A percentile compares a stretch with the other conserved stretches of the same genome.
These are phyloP conservation scores for Nesidiocoris tenuis DNA, from an alignment of 2,888 invertebrate genomes.

Conservation along the genomic window DNA sequence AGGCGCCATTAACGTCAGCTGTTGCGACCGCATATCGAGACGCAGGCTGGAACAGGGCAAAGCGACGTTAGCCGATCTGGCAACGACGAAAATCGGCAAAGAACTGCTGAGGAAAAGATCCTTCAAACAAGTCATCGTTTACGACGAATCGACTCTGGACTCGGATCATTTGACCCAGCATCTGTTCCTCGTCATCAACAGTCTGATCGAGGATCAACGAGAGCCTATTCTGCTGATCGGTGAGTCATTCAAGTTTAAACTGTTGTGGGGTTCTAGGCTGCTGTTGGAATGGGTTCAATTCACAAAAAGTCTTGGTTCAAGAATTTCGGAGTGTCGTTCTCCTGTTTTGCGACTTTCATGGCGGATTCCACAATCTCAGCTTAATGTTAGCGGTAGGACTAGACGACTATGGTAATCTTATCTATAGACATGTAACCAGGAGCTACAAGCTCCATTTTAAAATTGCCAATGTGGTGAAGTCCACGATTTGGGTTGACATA, in stretches of 20 bases:
- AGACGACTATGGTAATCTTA: too few relatives aligned
- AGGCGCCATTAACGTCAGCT: slow-evolving; percentile 70
- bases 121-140: slow-evolving; percentile 66
- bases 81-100: slow-evolving; percentile 65
- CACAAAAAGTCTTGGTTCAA: too few relatives aligned
- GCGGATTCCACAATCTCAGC: too few relatives aligned
- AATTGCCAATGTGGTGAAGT: too few relatives aligned
- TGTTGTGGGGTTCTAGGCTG: too few relatives aligned
- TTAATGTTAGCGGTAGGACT: too few relatives aligned
- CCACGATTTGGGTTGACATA: too few relatives aligned
- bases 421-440: too few relatives aligned
- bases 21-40: slow-evolving; percentile 68
- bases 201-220: slow-evolving; percentile 67
- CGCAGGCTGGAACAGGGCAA: slow-evolving; percentile 67
- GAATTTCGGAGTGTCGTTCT: too few relatives aligned
- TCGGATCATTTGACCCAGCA: slow-evolving; percentile 61
- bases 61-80: slow-evolving; percentile 65
- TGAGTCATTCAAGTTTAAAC: slow-evolving; percentile 57
- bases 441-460: too few relatives aligned
- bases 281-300: too few relatives aligned
- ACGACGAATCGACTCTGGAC: slow-evolving; percentile 68
- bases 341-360: too few relatives aligned
- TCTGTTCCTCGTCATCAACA: slow-evolving; percentile 64
- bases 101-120: slow-evolving; percentile 61
- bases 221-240: slow-evolving; percentile 67